Percentiles rank a stretch among this genome's conserved stretches.
Evolutionary conservation across 2,113 vertebrate genomes (phyloP).

Genomic region (Ardeotis arabs): DNA sequence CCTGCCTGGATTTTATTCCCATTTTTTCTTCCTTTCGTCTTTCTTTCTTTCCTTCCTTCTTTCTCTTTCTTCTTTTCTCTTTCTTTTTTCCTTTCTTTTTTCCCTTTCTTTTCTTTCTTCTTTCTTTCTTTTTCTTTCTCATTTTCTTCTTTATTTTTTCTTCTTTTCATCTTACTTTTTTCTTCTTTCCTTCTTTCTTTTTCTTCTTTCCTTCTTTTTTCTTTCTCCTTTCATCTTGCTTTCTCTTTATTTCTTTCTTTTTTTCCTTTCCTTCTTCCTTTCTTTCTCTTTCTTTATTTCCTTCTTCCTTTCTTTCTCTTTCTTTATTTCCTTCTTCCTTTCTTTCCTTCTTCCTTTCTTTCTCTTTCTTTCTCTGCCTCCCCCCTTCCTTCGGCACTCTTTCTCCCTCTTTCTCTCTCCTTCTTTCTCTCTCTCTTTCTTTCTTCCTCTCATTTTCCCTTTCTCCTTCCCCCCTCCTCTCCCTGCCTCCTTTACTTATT

Average conservation of each 20-base stretch:
- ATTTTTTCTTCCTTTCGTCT: no score
- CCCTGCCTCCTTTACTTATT: no score
- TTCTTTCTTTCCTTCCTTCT: accelerated
- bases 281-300: accelerated
- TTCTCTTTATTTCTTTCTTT: accelerated
- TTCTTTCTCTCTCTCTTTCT: background rate
- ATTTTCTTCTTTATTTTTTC: no score
- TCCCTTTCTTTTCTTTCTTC: no score
- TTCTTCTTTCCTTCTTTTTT: accelerated
- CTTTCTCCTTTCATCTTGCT: accelerated
- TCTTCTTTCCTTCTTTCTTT: accelerated
- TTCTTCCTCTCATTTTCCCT: no score
- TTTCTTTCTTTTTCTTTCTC: no score
- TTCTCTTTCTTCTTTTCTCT: accelerated
- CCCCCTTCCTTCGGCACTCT: background rate
- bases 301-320: no score
- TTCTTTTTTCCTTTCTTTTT: accelerated
- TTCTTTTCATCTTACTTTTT: background rate
- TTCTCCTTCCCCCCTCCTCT: no score
- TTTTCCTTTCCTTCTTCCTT: accelerated
- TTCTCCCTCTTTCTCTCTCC: background rate
- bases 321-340: no score
- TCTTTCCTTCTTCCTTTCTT: accelerated
- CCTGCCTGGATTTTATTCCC: background rate
- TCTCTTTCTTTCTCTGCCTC: background rate